Base-by-base conservation (phyloP, 2,797 vertebrate species). In the Avahi laniger region DNA sequence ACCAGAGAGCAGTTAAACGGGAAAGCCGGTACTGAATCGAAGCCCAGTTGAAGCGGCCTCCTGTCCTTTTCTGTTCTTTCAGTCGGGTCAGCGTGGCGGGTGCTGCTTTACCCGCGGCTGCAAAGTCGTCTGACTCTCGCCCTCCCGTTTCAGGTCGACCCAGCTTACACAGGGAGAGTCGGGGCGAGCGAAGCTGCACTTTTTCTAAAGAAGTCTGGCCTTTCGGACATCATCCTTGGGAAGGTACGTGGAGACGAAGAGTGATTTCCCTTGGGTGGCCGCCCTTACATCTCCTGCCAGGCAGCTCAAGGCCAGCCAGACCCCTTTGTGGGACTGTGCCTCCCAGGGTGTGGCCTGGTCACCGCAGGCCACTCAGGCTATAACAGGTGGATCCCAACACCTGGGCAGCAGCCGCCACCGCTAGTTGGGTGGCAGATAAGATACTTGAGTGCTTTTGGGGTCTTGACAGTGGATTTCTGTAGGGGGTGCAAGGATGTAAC, bases 191-290 rank as follows among this genome's bases (percentile, higher is more conserved):
- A 99, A 97, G 99, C 99, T 70, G 99, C 99, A 0, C 98, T 99
- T 86, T 99, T 99, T 95, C 98, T 99, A 79, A 99, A 99, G 98
- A 99, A 99, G 96, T 99, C 99, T 0, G 99, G 99, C 30, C 99
- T 99, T 14, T 99, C 99, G 38, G 99, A 99, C 95, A 96, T 99
- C 86, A 98, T 99, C 33, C 97, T 99, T 95, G 99, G 99, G 97
- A 99, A 99, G 99, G 99, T 99, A 98, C 41, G 99, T 96, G 24
- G 38, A 48, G 69, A 46, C 20, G 5, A 26, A 9, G 11, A 15
- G 24, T 43, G 26, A 13, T 92, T 75, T 43, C 76, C 59, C 33
- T 70, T 70, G 13, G 18, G 41, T 0, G 7, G 22, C 43, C 0
- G 2, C 41, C 48, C 76, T 86, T 18, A 1, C 38, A 3, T 43